Evolutionary conservation across 30 jellyfish, hydroid and myxozoan genomes (phyloP).

Genomic region (Morbakka virulenta): DNA sequence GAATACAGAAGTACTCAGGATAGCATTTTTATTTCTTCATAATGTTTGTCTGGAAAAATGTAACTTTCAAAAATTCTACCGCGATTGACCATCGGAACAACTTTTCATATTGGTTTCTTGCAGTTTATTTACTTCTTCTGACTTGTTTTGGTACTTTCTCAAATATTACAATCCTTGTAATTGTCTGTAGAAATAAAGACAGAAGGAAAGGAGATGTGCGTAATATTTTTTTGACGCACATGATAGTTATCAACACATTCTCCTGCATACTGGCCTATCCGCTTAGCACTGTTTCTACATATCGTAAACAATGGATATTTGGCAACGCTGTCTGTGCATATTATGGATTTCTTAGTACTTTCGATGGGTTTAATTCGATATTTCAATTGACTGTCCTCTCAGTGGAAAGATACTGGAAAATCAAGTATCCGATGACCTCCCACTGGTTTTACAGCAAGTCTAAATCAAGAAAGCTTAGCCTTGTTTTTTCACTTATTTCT

Average conservation of each 20-base stretch:
- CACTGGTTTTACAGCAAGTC: not conserved
- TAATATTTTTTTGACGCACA: not conserved
- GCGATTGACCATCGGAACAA: not conserved
- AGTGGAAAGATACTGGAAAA: not conserved
- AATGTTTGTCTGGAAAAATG: not conserved
- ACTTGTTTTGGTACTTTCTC: not conserved
- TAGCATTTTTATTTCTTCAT: not conserved
- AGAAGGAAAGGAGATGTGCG: not conserved
- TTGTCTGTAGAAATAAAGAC: not conserved
- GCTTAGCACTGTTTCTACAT: not conserved
- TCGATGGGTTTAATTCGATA: not conserved
- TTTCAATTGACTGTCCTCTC: not conserved
- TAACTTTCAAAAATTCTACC: not conserved
- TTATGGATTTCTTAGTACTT: not conserved
- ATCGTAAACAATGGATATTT: not conserved
- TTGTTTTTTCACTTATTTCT: not conserved
- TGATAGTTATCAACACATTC: not conserved
- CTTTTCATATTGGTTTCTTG: not conserved
- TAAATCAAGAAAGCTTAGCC: not conserved
- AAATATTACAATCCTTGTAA: not conserved
- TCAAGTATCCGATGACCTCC: not conserved
- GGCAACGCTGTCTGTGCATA: not conserved
- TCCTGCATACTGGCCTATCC: not conserved
- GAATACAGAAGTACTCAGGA: no score
- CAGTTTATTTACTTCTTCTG: not conserved